phyloP scores from a whole-genome alignment of 2,888 invertebrate genomes.

The Bombylius major region DNA sequence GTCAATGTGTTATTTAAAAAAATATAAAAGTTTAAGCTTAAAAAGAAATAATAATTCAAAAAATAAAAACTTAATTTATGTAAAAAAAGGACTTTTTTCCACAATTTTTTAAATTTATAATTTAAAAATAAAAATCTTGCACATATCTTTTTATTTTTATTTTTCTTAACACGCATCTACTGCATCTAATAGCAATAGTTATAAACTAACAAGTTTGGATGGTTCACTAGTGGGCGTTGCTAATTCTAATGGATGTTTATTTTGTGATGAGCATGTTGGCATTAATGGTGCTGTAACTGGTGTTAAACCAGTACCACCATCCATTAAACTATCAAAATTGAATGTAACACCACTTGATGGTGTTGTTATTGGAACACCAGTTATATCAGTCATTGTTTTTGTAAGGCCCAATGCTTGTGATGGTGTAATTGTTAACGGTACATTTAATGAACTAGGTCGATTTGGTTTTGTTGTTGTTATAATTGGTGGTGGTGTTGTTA shows the following conservation, averaged over 20 bases:
- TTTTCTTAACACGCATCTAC: too few relatives aligned
- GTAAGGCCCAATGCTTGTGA: slow-evolving; percentile 41
- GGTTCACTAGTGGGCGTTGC: slow-evolving; percentile 60
- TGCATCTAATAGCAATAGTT: slow-evolving; percentile 29
- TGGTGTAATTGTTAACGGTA: slow-evolving; percentile 44
- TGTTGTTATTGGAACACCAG: slow-evolving; percentile 73
- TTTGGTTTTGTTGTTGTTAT: slow-evolving; percentile 39
- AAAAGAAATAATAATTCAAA: too few relatives aligned
- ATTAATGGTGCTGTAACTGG: slow-evolving; percentile 63
- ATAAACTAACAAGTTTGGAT: slow-evolving; percentile 73
- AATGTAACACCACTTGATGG: slow-evolving; percentile 79
- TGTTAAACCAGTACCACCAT: slow-evolving; percentile 83
- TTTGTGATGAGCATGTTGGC: slow-evolving; percentile 58
- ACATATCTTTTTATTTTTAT: too few relatives aligned
- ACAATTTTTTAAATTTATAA: too few relatives aligned
- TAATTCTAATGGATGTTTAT: slow-evolving; percentile 56
- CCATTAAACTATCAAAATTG: slow-evolving; percentile 87
- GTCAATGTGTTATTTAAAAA: too few relatives aligned
- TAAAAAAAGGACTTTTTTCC: too few relatives aligned
- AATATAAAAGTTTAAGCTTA: too few relatives aligned
- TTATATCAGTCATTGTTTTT: slow-evolving; percentile 46
- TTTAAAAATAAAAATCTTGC: too few relatives aligned
- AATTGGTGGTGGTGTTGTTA: slow-evolving; percentile 24
- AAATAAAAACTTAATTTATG: too few relatives aligned
- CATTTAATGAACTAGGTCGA: slow-evolving; percentile 61